Conservation (phyloP, 2,113 vertebrate genomes). For the Nycticryphes semicollaris region DNA sequence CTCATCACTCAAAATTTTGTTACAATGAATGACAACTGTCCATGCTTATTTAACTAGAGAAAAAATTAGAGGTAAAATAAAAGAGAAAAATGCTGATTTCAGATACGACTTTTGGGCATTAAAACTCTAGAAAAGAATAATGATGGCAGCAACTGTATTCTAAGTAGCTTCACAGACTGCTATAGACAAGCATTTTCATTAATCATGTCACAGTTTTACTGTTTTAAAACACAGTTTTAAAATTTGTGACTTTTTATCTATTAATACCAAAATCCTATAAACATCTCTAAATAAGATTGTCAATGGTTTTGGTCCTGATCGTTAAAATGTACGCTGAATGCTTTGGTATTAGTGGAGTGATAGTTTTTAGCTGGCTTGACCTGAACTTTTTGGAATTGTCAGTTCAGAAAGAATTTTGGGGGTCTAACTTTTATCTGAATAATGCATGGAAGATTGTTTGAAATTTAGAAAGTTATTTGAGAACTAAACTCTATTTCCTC, state of each 20-base stretch:
- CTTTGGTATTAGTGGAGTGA: not conserved
- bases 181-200: not conserved
- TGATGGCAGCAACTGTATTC: not conserved
- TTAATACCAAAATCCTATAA: not conserved
- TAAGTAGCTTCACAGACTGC: not conserved
- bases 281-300: not conserved
- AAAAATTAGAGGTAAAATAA: not conserved
- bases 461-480: not conserved
- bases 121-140: not conserved
- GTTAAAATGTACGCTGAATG: not conserved
- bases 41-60: not conserved
- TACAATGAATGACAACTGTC: not conserved
- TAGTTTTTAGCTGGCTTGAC: not conserved
- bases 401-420: not conserved
- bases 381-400: not conserved
- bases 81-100: not conserved
- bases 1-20: not conserved
- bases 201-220: not conserved
- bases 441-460: not conserved
- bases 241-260: not conserved
- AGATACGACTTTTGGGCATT: not conserved
- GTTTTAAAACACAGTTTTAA: not conserved
- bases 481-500: not conserved
- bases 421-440: not conserved
- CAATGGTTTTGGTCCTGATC: not conserved